These are phyloP conservation scores for Anseranas semipalmata DNA, from an alignment of 2,113 vertebrate species.

Conservation along the genomic window DNA sequence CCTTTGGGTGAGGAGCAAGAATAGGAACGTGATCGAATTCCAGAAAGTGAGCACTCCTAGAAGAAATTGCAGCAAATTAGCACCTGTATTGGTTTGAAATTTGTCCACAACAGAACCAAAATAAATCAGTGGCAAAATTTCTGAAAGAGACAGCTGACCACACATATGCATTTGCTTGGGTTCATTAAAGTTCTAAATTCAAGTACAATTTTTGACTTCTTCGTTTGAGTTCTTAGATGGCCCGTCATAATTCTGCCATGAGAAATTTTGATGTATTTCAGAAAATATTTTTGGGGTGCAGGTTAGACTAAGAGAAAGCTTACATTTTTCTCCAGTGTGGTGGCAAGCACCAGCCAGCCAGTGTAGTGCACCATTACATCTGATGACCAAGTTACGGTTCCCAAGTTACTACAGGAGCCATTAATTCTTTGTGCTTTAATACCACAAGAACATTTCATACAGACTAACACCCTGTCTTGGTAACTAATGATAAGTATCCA, in stretches of 20 bases:
- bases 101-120: neutral
- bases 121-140: neutral
- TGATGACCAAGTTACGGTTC: neutral
- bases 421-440: neutral
- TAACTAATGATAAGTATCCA: neutral
- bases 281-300: neutral
- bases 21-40: slow-evolving; percentile 91
- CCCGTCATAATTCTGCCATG: neutral
- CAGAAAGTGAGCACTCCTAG: slow-evolving; percentile 79
- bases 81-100: neutral
- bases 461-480: neutral
- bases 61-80: slow-evolving; percentile 26
- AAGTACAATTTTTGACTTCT: neutral
- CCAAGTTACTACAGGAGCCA: neutral
- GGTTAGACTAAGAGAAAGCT: neutral
- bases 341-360: accelerated
- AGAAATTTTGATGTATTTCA: neutral
- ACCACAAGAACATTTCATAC: neutral
- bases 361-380: neutral
- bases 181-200: neutral
- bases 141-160: neutral
- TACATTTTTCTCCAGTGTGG: neutral
- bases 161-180: accelerated
- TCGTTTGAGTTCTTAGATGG: neutral
- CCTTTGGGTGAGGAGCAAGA: slow-evolving; percentile 92